phyloP scores from a whole-genome alignment of 2,797 vertebrate genomes.

The Pelochelys cantorii region DNA sequence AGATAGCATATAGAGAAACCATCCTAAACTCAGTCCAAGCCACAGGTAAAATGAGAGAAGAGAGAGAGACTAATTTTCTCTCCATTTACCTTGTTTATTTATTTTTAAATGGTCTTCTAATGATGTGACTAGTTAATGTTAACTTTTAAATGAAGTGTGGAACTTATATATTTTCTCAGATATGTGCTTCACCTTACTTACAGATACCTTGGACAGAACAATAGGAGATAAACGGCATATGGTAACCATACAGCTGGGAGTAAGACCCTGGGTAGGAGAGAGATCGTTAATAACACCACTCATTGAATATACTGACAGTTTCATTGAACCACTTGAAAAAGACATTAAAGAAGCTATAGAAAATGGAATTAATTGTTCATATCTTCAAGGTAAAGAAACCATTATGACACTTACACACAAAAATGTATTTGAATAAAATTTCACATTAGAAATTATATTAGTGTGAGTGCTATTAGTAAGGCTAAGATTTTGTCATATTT shows the following conservation, averaged over 20 bases:
- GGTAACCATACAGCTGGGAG: conserved; percentile 83
- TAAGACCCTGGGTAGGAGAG: conserved; percentile 77
- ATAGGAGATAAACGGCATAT: conserved; percentile 89
- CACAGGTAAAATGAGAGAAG: conserved; percentile 80
- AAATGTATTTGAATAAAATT: neutral
- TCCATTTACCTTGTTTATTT: neutral
- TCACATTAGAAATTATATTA: neutral
- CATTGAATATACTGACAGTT: conserved; percentile 68
- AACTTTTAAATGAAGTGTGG: neutral
- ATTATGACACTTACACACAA: neutral
- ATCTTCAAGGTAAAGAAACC: conserved; percentile 88
- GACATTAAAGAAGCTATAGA: conserved; percentile 87
- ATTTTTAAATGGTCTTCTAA: neutral
- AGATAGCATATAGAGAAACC: conserved; percentile 96
- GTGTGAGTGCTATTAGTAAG: neutral
- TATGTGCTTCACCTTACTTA: neutral
- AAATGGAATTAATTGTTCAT: conserved; percentile 88
- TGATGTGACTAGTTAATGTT: neutral
- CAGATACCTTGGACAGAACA: conserved; percentile 91
- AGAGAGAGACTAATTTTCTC: neutral
- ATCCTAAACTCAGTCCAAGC: conserved; percentile 83
- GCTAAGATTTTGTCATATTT: neutral
- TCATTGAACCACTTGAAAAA: conserved; percentile 75
- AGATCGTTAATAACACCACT: conserved; percentile 59
- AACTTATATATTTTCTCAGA: neutral